Evolutionary conservation across 1,140 invertebrate species (phyloP).

Genomic region (Psix sp.): DNA sequence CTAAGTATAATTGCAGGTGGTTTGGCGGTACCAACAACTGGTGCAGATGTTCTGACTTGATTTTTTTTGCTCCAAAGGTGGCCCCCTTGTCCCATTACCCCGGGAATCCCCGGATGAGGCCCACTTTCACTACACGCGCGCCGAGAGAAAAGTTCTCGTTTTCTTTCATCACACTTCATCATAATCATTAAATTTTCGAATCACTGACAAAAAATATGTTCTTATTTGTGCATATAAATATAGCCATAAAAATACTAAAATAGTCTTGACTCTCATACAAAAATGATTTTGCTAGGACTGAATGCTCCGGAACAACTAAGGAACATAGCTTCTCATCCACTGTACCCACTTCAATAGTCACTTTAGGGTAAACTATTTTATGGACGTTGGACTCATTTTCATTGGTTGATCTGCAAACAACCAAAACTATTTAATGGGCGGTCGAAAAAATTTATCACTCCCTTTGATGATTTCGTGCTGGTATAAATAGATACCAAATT

Average conservation of each 20-base stretch:
- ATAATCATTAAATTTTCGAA: slow-evolving; percentile 45
- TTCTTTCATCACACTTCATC: slow-evolving; percentile 73
- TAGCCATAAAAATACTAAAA: neutral
- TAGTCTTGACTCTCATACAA: no score
- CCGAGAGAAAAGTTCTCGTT: slow-evolving; percentile 72
- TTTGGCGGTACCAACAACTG: slow-evolving; percentile 79
- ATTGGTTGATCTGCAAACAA: slow-evolving; percentile 30
- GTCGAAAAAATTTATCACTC: no score
- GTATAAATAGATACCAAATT: no score
- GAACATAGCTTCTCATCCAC: no score
- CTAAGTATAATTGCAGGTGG: slow-evolving; percentile 80
- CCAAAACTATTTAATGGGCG: neutral
- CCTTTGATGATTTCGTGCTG: no score
- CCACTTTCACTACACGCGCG: slow-evolving; percentile 82
- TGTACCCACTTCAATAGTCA: neutral
- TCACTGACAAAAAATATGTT: neutral
- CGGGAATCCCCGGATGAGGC: slow-evolving; percentile 78
- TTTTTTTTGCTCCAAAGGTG: slow-evolving; percentile 79
- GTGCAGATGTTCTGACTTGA: slow-evolving; percentile 81
- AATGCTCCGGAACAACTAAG: no score
- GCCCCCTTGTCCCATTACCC: slow-evolving; percentile 45
- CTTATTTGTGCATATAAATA: neutral
- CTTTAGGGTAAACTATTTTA: slow-evolving; percentile 11
- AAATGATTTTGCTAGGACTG: no score
- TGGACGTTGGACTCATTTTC: neutral